Evolutionary conservation across 2,797 vertebrate species (phyloP).

Genomic region (Triplophysa bombifrons): DNA sequence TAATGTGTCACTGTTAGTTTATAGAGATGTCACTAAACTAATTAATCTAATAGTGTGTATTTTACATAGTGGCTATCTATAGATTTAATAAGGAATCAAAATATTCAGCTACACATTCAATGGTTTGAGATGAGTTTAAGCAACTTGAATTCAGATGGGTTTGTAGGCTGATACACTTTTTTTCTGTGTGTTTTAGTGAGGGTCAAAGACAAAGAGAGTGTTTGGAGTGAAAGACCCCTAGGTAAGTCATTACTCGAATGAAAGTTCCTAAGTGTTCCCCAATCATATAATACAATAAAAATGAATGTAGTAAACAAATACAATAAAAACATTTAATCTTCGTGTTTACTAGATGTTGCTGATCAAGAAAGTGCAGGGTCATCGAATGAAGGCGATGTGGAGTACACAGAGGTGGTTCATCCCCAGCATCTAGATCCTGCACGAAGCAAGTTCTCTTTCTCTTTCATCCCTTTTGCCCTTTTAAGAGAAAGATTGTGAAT

Average conservation of each 20-base stretch:
- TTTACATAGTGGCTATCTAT: neutral
- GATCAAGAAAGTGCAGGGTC: conserved; percentile 63
- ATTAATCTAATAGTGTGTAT: neutral
- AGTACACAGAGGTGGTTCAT: conserved; percentile 91
- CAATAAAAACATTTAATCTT: neutral
- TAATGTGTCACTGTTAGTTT: conserved; percentile 22
- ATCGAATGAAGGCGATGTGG: conserved; percentile 76
- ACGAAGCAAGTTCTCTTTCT: conserved; percentile 74
- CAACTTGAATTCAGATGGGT: too few species aligned
- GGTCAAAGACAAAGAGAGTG: conserved; percentile 59
- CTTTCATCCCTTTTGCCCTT: neutral
- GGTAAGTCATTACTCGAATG: conserved; percentile 60
- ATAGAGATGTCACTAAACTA: neutral
- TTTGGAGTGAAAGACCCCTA: conserved; percentile 71
- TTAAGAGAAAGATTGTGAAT: conserved; percentile 26
- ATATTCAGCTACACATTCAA: too few species aligned
- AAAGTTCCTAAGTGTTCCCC: neutral
- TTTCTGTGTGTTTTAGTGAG: conserved; percentile 54
- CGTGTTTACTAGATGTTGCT: conserved; percentile 50
- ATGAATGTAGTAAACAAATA: neutral
- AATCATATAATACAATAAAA: too few species aligned
- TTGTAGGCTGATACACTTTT: neutral
- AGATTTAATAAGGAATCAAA: neutral
- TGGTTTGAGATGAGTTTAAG: too few species aligned
- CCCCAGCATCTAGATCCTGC: conserved; percentile 68